A percentile compares a stretch with the other conserved stretches of the same genome.
phyloP scores from a whole-genome alignment of 2,113 vertebrate species.

The Cervus canadensis region DNA sequence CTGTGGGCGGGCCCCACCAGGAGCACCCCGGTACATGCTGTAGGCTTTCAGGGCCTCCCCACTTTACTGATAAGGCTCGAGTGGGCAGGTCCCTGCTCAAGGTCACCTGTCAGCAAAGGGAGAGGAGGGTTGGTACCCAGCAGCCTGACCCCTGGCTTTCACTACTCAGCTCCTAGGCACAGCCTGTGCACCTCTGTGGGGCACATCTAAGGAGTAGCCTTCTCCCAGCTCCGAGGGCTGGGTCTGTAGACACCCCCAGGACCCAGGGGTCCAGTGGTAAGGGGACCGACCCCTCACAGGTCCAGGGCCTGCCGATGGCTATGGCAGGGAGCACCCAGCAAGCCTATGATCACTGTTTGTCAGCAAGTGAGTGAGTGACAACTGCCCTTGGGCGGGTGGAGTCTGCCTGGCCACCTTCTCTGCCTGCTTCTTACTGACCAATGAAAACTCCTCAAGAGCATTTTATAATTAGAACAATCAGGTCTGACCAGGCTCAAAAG shows the following conservation, averaged over 20 bases:
- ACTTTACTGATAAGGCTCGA: not conserved
- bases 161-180: accelerated
- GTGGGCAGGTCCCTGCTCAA: not conserved
- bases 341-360: accelerated
- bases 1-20: too few species aligned
- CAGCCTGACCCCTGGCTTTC: not conserved
- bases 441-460: not conserved
- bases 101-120: not conserved
- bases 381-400: accelerated
- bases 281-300: not conserved
- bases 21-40: accelerated
- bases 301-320: not conserved
- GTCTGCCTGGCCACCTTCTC: accelerated
- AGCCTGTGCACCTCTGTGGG: not conserved
- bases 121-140: accelerated
- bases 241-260: not conserved
- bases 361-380: not conserved
- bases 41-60: too few species aligned
- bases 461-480: not conserved
- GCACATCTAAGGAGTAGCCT: accelerated
- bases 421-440: not conserved
- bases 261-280: not conserved
- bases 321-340: not conserved
- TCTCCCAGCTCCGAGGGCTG: not conserved
- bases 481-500: not conserved